Conservation (phyloP, 2,888 invertebrate genomes). For the Galerucella nymphaeae region DNA sequence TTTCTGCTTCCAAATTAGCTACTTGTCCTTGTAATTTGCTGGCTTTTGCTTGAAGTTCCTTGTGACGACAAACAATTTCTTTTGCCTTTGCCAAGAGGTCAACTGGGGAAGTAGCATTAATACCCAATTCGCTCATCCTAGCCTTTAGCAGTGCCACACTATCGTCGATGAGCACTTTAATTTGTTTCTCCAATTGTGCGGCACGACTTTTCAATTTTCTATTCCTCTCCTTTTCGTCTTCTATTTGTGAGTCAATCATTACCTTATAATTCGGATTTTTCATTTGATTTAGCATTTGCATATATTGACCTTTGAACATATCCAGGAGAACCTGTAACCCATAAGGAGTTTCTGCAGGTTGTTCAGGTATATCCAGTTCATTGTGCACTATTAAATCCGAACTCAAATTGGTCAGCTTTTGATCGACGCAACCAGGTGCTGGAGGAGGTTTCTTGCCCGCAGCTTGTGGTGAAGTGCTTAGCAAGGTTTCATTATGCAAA, state of each 20-base stretch:
- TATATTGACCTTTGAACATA: conserved; percentile 86
- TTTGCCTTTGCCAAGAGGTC: conserved; percentile 88
- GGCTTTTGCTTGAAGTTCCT: conserved; percentile 90
- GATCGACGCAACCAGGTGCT: conserved; percentile 92
- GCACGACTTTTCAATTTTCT: conserved; percentile 84
- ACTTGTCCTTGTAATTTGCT: conserved; percentile 89
- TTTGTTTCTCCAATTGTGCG: conserved; percentile 93
- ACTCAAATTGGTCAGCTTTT: conserved; percentile 83
- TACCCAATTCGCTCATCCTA: conserved; percentile 91
- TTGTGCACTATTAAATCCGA: conserved; percentile 78
- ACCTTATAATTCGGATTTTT: conserved; percentile 80
- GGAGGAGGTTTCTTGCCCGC: conserved; percentile 81
- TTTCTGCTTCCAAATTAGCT: conserved; percentile 79
- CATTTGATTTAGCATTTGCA: conserved; percentile 87
- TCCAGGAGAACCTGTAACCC: conserved; percentile 88
- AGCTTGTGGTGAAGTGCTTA: conserved; percentile 84
- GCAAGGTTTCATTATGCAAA: conserved; percentile 87
- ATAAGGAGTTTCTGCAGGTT: conserved; percentile 84
- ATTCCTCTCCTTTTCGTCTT: conserved; percentile 82
- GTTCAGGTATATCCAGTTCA: conserved; percentile 84
- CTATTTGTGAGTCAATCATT: conserved; percentile 80
- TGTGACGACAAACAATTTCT: conserved; percentile 92
- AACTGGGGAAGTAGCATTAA: conserved; percentile 86
- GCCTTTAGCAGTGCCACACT: conserved; percentile 89
- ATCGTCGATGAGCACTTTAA: conserved; percentile 90